Evolutionary conservation across 2,797 vertebrate genomes (phyloP), one percentile per base, ranked within the genome.

Genomic region (Pangasius macronema): DNA sequence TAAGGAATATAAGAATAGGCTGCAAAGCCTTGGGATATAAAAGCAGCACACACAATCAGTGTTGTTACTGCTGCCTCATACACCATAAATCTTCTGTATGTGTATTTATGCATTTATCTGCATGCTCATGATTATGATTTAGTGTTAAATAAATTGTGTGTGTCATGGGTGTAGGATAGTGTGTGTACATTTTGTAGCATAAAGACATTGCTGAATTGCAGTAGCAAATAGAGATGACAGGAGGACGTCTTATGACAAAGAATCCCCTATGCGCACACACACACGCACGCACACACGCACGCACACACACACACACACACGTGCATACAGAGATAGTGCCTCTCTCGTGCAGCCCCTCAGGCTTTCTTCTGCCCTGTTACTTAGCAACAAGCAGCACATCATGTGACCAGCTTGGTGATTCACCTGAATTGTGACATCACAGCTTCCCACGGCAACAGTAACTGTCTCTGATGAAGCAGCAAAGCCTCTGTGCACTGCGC

Each of bases 371-470:
- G 88, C 91, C 94, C 82, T 94, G 95, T 96, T 97, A 93, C 95
- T 93, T 95, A 92, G 95, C 95, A 96, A 97, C 95, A 93, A 93
- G 91, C 88, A 91, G 89, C 49, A 91, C 88, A 86, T 86, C 94
- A 95, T 90, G 95, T 95, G 94, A 96, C 93, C 90, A 83, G 92
- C 89, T 84, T 91, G 93, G 95, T 97, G 97, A 97, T 95, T 97
- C 97, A 97, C 95, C 95, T 96, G 95, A 91, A 93, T 91, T 94
- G 93, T 93, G 92, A 94, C 95, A 93, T 95, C 94, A 88, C 93
- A 86, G 87, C 93, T 85, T 93, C 94, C 90, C 85, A 89, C 93
- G 92, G 92, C 92, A 93, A 90, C 88, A 93, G 91, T 92, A 91
- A 42, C 82, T 39, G 42, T 84, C 75, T 84, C 85, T 86, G 84